Evolutionary conservation across 2,888 invertebrate genomes (phyloP).

Genomic region (Archips xylosteana): DNA sequence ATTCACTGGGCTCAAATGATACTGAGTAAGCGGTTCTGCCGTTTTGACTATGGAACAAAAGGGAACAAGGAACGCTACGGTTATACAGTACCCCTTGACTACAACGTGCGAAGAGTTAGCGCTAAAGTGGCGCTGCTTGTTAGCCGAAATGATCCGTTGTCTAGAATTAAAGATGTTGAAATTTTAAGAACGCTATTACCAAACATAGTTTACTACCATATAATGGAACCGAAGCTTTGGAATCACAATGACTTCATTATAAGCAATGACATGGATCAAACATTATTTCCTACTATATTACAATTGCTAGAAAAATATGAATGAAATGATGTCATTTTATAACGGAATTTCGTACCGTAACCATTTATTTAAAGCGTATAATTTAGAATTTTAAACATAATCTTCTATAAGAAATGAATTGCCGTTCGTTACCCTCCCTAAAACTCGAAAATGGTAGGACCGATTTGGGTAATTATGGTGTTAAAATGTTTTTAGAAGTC

Average conservation of each 20-base stretch:
- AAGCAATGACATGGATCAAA: constrained; percentile 54
- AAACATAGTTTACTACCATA: constrained; percentile 53
- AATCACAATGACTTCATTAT: constrained; percentile 59
- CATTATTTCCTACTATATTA: constrained; percentile 55
- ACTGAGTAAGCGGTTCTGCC: constrained; percentile 50
- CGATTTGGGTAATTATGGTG: no score
- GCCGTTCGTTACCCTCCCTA: no score
- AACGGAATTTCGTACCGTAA: no score
- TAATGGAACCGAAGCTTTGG: constrained; percentile 50
- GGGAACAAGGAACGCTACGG: constrained; percentile 55
- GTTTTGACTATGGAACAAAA: constrained; percentile 58
- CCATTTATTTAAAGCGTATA: no score
- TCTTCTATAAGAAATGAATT: no score
- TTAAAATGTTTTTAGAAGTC: no score
- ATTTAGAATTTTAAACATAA: no score
- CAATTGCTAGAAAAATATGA: constrained; percentile 45
- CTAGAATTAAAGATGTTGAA: constrained; percentile 56
- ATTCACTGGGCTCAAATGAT: constrained; percentile 58
- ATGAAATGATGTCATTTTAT: neutral
- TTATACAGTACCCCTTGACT: constrained; percentile 52
- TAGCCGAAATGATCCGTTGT: constrained; percentile 81
- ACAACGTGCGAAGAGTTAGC: constrained; percentile 57
- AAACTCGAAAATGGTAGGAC: no score
- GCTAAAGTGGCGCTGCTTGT: constrained; percentile 67
- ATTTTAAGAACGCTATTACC: constrained; percentile 49